A percentile compares a stretch with the other conserved stretches of the same genome.
These are phyloP conservation scores for Cuniculus paca DNA, from an alignment of 2,797 vertebrate genomes.

Conservation along the genomic window DNA sequence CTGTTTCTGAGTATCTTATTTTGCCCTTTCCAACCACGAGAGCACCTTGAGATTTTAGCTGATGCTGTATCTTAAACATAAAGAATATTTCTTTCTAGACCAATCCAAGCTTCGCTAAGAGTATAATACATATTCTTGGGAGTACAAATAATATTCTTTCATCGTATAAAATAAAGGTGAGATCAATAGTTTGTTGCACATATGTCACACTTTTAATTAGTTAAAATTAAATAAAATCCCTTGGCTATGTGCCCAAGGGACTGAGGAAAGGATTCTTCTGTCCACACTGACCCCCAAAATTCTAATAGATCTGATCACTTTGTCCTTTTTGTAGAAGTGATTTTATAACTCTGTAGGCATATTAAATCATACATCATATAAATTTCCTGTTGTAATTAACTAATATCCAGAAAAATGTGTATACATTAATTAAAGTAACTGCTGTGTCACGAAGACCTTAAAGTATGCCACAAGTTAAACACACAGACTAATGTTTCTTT, in stretches of 20 bases:
- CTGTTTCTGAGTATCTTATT: neutral
- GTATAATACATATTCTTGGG: neutral
- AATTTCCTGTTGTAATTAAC: neutral
- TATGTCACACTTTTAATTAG: neutral
- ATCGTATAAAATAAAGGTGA: constrained; percentile 41
- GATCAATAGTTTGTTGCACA: neutral
- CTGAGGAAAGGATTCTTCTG: neutral
- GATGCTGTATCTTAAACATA: neutral
- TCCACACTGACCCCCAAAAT: neutral
- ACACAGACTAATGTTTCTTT: neutral
- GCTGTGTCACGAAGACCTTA: neutral
- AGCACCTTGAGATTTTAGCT: neutral
- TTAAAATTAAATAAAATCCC: neutral
- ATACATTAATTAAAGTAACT: neutral
- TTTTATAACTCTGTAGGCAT: constrained; percentile 11
- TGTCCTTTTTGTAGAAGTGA: neutral
- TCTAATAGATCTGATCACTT: constrained; percentile 15
- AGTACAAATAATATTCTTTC: neutral
- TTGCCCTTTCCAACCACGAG: neutral
- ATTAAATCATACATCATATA: neutral
- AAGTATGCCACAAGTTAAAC: neutral
- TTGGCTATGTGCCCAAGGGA: neutral
- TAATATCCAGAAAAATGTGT: neutral
- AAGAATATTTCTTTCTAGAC: constrained; percentile 43
- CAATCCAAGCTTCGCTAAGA: neutral